Percentiles rank a stretch among this genome's conserved stretches.
These are phyloP conservation scores for Pteropus rufus DNA, from an alignment of 2,797 vertebrate genomes.

Conservation along the genomic window DNA sequence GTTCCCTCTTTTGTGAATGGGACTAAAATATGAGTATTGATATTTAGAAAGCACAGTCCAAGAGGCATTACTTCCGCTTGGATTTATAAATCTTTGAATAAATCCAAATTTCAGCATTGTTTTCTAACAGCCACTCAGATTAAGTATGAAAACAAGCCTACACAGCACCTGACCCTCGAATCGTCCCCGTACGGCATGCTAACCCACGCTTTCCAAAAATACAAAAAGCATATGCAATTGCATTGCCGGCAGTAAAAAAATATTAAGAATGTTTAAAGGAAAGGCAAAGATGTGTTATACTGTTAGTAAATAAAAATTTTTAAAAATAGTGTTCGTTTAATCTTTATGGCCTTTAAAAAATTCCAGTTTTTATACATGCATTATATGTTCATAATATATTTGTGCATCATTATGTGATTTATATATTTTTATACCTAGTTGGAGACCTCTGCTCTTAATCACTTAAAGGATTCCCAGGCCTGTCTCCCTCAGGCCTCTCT, in stretches of 20 bases:
- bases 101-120: neutral
- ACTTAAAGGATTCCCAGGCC: neutral
- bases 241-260: neutral
- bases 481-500: neutral
- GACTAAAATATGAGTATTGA: neutral
- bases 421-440: neutral
- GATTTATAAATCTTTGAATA: neutral
- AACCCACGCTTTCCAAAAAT: neutral
- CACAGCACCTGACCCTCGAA: neutral
- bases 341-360: neutral
- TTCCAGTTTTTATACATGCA: neutral
- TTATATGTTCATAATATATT: neutral
- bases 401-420: neutral
- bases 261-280: neutral
- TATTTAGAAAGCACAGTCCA: neutral
- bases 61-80: neutral
- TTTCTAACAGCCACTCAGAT: neutral
- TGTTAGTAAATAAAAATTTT: neutral
- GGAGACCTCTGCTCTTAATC: neutral
- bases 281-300: neutral
- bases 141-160: neutral
- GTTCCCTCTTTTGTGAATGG: neutral
- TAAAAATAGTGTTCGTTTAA: neutral
- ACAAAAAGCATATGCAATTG: neutral
- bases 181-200: rapidly evolving